These are phyloP conservation scores for Bovichtus variegatus DNA, from an alignment of 2,797 vertebrate species.

Conservation along the genomic window DNA sequence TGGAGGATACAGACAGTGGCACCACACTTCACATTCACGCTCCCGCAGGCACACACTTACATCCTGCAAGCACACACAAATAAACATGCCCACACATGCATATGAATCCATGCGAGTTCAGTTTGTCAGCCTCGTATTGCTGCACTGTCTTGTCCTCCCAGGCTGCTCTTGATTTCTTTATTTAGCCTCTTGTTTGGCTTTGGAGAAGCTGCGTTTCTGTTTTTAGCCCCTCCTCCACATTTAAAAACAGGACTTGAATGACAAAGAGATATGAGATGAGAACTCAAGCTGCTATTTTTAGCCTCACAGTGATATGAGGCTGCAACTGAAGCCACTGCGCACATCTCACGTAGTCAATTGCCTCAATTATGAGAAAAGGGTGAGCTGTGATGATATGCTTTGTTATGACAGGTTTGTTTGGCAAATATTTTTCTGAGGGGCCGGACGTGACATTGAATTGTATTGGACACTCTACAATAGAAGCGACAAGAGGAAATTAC, in stretches of 20 bases:
- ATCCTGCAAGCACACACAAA: constrained; percentile 59
- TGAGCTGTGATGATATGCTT: constrained; percentile 29
- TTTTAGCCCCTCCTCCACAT: constrained; percentile 63
- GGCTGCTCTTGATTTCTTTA: not conserved
- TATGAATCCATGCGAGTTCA: constrained; percentile 37
- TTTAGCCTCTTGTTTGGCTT: constrained; percentile 50
- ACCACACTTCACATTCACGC: constrained; percentile 62
- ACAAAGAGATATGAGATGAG: constrained; percentile 70
- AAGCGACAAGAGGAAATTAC: not conserved
- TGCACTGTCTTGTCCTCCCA: not conserved
- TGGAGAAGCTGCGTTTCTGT: constrained; percentile 33
- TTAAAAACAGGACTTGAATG: constrained; percentile 69
- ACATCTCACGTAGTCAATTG: constrained; percentile 42
- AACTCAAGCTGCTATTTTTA: constrained; percentile 84
- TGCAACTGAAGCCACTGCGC: constrained; percentile 63
- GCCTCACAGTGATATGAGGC: constrained; percentile 62
- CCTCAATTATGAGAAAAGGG: constrained; percentile 40
- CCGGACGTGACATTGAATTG: not conserved
- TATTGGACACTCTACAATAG: not conserved
- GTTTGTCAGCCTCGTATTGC: not conserved
- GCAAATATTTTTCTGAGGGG: constrained; percentile 3
- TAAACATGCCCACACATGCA: constrained; percentile 64
- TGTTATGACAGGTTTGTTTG: not conserved
- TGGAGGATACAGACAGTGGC: constrained; percentile 59
- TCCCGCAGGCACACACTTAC: constrained; percentile 55